A percentile compares a stretch with the other conserved stretches of the same genome.
These are phyloP conservation scores for Anolis apletophallus DNA, from an alignment of 2,797 vertebrate species.

Conservation along the genomic window DNA sequence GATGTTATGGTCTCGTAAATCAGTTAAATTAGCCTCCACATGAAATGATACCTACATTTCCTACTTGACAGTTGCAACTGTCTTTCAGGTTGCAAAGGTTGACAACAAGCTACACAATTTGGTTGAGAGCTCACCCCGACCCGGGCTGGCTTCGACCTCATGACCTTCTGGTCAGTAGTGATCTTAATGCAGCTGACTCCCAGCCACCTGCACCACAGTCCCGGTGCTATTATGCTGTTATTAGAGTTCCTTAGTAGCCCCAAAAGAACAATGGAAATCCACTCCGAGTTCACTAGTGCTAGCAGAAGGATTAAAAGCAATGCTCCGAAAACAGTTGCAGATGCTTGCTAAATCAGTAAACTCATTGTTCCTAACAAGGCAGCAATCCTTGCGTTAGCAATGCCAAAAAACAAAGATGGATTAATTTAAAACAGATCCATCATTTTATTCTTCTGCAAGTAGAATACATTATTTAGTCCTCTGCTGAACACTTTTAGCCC, in stretches of 20 bases:
- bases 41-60: too few species aligned
- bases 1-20: too few species aligned
- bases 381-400: not conserved
- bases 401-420: constrained; percentile 52
- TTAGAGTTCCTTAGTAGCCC: not conserved
- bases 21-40: too few species aligned
- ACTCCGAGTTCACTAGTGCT: not conserved
- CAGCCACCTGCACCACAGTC: too few species aligned
- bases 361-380: not conserved
- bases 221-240: not conserved
- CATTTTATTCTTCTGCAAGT: constrained; percentile 26
- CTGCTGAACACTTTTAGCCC: constrained; percentile 27
- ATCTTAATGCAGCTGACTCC: too few species aligned
- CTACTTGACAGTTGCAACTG: too few species aligned
- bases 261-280: not conserved
- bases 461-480: constrained; percentile 44
- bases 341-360: constrained; percentile 1
- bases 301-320: not conserved
- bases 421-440: constrained; percentile 45
- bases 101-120: too few species aligned
- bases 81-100: too few species aligned
- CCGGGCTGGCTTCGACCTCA: too few species aligned
- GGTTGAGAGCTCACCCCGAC: too few species aligned
- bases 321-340: not conserved
- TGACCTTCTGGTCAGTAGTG: too few species aligned